These are phyloP conservation scores for Burhinus oedicnemus DNA, from an alignment of 2,113 vertebrate species.

Conservation along the genomic window DNA sequence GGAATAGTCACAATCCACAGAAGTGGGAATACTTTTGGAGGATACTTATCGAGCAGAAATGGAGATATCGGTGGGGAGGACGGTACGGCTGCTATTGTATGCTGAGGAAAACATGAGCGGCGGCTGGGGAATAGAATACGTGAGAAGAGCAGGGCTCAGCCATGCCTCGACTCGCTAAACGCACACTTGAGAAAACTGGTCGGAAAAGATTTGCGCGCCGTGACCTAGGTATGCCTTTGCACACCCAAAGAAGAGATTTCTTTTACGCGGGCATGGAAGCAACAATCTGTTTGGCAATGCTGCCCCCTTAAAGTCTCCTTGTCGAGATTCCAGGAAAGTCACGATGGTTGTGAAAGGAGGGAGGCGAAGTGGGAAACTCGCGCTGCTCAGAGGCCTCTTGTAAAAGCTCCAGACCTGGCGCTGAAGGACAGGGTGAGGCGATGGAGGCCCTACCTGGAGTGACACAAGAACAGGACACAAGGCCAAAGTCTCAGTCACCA, in stretches of 20 bases:
- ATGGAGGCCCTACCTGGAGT: no score
- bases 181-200: not conserved
- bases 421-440: not conserved
- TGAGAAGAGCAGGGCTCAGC: not conserved
- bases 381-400: not conserved
- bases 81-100: not conserved
- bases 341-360: rapidly evolving
- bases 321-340: not conserved
- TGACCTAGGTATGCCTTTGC: not conserved
- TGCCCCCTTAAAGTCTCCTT: not conserved
- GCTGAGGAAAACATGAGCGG: not conserved
- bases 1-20: slow-evolving; percentile 8
- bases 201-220: not conserved
- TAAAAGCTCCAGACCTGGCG: not conserved
- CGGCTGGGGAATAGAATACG: not conserved
- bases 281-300: not conserved
- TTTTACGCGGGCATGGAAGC: not conserved
- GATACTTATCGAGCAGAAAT: not conserved
- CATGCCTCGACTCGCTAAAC: not conserved
- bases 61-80: not conserved
- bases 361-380: not conserved
- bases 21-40: not conserved
- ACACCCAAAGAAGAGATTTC: not conserved
- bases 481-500: not conserved
- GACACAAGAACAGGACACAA: not conserved